Conservation (phyloP, 1,140 invertebrate genomes). For the Zaprionus vittiger region DNA sequence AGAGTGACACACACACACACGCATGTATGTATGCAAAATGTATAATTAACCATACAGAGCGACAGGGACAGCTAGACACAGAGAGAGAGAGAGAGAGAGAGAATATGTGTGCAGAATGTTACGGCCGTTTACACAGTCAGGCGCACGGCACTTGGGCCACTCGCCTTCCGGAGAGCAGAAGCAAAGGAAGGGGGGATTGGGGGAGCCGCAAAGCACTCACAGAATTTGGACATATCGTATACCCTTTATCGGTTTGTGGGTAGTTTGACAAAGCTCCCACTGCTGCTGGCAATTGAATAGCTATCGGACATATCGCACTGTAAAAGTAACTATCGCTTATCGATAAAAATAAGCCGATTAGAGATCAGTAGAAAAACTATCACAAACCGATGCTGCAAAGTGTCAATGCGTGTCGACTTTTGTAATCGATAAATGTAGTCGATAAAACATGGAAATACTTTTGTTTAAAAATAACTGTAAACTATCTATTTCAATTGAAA, state of each 20-base stretch:
- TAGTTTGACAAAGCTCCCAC: background rate
- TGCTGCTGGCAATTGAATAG: background rate
- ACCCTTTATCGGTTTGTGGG: slow-evolving; percentile 2
- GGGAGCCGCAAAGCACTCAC: slow-evolving; percentile 25
- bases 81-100: slow-evolving; percentile 1
- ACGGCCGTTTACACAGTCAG: slow-evolving; percentile 75
- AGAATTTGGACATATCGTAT: slow-evolving; percentile 24
- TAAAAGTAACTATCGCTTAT: background rate
- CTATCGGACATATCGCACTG: background rate
- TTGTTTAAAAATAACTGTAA: too few species aligned
- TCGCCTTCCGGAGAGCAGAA: slow-evolving; percentile 31
- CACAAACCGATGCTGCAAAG: too few species aligned
- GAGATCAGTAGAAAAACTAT: background rate
- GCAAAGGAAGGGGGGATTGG: background rate
- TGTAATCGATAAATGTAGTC: background rate
- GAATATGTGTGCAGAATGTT: slow-evolving; percentile 64
- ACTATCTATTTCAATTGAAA: too few species aligned
- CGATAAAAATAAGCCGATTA: background rate
- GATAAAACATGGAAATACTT: background rate
- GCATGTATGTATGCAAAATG: slow-evolving; percentile 62
- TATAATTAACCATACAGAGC: slow-evolving; percentile 75
- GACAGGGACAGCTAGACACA: slow-evolving; percentile 10
- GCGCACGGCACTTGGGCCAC: slow-evolving; percentile 54
- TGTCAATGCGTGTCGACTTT: background rate
- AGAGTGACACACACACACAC: background rate